These are phyloP conservation scores for Agrochola macilenta DNA, from an alignment of 2,888 invertebrate genomes.

Conservation along the genomic window DNA sequence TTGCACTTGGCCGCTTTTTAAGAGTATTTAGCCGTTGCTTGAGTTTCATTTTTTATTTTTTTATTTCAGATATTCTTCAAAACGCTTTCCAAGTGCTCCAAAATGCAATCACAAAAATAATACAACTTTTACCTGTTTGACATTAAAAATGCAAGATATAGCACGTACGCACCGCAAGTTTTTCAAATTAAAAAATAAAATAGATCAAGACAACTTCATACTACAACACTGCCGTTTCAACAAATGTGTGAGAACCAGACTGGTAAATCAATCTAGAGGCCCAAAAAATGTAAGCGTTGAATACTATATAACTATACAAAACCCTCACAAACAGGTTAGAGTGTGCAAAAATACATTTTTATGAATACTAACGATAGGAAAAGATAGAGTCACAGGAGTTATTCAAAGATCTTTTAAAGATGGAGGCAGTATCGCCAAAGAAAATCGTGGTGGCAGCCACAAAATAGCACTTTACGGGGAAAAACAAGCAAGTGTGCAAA, in stretches of 20 bases:
- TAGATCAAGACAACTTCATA: conserved; percentile 2
- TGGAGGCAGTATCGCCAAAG: conserved; percentile 28
- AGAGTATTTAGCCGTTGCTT: neutral
- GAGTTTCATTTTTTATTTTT: conserved; percentile 3
- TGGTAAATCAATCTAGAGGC: conserved; percentile 8
- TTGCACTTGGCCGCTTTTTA: neutral
- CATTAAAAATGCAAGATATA: conserved; percentile 6
- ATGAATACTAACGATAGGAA: conserved; percentile 3
- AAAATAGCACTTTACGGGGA: conserved; percentile 17
- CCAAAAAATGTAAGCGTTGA: conserved; percentile 8
- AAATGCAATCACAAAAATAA: conserved; percentile 6
- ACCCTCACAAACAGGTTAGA: conserved; percentile 10
- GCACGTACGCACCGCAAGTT: neutral
- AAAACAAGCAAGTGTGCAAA: conserved; percentile 14
- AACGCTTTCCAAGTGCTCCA: conserved; percentile 9
- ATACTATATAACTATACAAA: conserved; percentile 3
- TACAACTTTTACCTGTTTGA: conserved; percentile 3
- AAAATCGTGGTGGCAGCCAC: conserved; percentile 17
- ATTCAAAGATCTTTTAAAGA: conserved; percentile 17
- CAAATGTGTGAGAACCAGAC: conserved; percentile 13
- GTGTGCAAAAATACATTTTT: conserved; percentile 20
- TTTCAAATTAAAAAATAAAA: conserved; percentile 1
- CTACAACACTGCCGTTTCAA: conserved; percentile 7
- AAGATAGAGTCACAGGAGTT: conserved; percentile 23
- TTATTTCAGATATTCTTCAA: conserved; percentile 5